Conservation (phyloP, 2,888 invertebrate species). For the Apotomis turbidana region DNA sequence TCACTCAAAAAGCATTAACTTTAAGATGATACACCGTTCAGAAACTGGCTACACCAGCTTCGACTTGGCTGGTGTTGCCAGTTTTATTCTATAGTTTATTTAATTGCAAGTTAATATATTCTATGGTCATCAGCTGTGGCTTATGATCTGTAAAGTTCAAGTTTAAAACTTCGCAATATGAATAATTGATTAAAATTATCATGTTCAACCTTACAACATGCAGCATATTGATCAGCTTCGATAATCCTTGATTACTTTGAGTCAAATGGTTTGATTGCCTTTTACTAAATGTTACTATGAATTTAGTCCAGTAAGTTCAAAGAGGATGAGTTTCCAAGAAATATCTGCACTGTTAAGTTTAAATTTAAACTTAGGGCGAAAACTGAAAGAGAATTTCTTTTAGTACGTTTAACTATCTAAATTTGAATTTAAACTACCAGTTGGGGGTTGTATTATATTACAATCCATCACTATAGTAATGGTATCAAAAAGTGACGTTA, state of each 20-base stretch:
- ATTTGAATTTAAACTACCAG: constrained; percentile 10
- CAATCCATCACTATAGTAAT: constrained; percentile 42
- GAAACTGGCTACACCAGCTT: neutral
- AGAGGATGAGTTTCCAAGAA: neutral
- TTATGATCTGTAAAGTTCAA: no score
- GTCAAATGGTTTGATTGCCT: constrained; percentile 5
- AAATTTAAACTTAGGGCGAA: constrained; percentile 25
- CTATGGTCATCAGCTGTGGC: no score
- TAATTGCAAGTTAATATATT: neutral
- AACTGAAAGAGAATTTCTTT: neutral
- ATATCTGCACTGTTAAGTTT: constrained; percentile 1
- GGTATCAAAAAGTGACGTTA: constrained; percentile 45
- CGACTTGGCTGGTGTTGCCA: neutral
- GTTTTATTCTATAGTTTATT: neutral
- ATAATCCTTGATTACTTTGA: neutral
- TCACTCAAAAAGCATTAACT: no score
- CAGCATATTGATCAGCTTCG: neutral
- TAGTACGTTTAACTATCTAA: neutral
- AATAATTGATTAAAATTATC: no score
- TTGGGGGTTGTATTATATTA: constrained; percentile 32
- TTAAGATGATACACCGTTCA: no score
- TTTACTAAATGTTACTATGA: constrained; percentile 12
- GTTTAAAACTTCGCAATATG: no score
- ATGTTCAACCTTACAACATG: no score
- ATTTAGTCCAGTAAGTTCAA: constrained; percentile 13